Evolutionary conservation across 2,113 vertebrate species (phyloP).

Genomic region (Cebidichthys violaceus): DNA sequence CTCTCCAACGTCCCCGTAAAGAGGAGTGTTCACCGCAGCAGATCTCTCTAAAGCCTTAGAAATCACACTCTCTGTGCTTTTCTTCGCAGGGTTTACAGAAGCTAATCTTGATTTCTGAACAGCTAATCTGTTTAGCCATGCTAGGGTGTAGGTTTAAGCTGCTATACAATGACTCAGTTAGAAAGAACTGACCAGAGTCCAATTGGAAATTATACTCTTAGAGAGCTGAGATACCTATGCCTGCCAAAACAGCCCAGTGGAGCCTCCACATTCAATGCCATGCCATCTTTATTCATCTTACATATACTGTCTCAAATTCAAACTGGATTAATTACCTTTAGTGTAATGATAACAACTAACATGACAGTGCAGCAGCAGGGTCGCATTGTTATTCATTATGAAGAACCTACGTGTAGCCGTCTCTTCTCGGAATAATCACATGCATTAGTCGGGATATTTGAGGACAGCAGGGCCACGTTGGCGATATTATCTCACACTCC

Average conservation of each 20-base stretch:
- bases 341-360: neutral
- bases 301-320: neutral
- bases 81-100: constrained; percentile 40
- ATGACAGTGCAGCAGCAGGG: neutral
- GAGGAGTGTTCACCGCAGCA: constrained; percentile 27
- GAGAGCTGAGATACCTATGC: neutral
- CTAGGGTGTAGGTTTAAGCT: constrained; percentile 51
- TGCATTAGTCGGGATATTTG: constrained; percentile 18
- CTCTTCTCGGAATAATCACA: constrained; percentile 15
- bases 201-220: neutral
- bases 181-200: constrained; percentile 8
- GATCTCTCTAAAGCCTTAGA: neutral
- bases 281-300: neutral
- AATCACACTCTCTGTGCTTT: neutral
- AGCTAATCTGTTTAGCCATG: constrained; percentile 48
- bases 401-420: neutral
- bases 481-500: neutral
- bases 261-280: neutral
- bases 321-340: neutral
- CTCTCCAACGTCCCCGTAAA: constrained; percentile 22
- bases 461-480: constrained; percentile 16
- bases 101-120: constrained; percentile 42
- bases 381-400: neutral
- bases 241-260: constrained; percentile 4
- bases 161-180: constrained; percentile 45